A percentile compares a stretch with the other conserved stretches of the same genome.
phyloP scores from a whole-genome alignment of 1,140 invertebrate species.

The Oscheius sp. region DNA sequence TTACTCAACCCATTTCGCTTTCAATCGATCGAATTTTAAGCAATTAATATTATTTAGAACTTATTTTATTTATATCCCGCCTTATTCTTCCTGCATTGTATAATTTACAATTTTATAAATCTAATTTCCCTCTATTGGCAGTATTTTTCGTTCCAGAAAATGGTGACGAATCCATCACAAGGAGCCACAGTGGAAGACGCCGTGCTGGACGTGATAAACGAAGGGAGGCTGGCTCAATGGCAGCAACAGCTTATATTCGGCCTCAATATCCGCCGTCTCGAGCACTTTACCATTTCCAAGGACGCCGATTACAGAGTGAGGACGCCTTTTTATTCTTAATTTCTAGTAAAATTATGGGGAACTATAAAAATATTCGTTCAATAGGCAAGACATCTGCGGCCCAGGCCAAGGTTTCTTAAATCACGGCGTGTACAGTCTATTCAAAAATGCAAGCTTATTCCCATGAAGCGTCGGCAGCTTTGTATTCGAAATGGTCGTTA shows the following conservation, averaged over 20 bases:
- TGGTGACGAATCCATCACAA: background rate
- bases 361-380: background rate
- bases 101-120: too few species aligned
- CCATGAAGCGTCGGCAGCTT: too few species aligned
- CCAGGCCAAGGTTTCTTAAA: background rate
- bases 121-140: too few species aligned
- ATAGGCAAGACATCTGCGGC: too few species aligned
- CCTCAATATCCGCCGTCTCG: background rate
- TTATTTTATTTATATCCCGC: too few species aligned
- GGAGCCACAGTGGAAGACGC: background rate
- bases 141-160: too few species aligned
- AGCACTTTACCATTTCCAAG: background rate
- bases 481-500: too few species aligned
- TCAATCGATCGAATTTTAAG: too few species aligned
- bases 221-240: background rate
- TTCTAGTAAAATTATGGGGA: background rate
- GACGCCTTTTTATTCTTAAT: background rate
- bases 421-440: background rate
- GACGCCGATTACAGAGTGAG: background rate
- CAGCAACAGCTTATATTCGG: background rate
- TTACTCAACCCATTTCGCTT: too few species aligned
- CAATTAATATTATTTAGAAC: too few species aligned
- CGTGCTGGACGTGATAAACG: background rate
- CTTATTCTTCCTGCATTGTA: too few species aligned
- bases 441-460: too few species aligned